These are phyloP conservation scores for Fratercula arctica DNA, from an alignment of 2,797 vertebrate species.

Conservation along the genomic window DNA sequence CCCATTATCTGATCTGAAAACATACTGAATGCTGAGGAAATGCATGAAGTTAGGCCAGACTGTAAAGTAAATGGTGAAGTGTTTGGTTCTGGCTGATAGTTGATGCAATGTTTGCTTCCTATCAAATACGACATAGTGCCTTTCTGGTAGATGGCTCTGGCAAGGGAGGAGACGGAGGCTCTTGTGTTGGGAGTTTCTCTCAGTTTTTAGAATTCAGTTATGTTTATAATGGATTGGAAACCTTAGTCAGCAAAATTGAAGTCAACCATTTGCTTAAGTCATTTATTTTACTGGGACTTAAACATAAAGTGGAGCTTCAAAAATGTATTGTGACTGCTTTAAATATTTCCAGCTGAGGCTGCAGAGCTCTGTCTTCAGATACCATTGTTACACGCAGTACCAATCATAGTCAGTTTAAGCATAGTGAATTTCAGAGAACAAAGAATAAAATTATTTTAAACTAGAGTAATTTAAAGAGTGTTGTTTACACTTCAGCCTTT, in stretches of 20 bases:
- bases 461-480: background rate
- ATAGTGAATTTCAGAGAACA: background rate
- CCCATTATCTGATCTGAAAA: background rate
- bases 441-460: background rate
- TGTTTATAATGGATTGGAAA: background rate
- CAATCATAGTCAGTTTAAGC: background rate
- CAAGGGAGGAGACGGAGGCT: background rate
- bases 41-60: background rate
- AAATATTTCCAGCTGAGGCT: background rate
- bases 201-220: background rate
- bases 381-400: background rate
- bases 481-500: background rate
- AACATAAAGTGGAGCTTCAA: background rate
- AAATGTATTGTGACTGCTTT: background rate
- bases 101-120: background rate
- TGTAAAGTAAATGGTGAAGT: background rate
- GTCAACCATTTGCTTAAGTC: background rate
- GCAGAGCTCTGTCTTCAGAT: background rate
- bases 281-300: background rate
- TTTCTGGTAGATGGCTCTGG: background rate
- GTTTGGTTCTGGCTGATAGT: background rate
- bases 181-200: background rate
- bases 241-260: background rate
- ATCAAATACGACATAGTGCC: background rate
- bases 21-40: background rate